Evolutionary conservation across 2,797 vertebrate genomes (phyloP).

Genomic region (Coregonus suidteri): DNA sequence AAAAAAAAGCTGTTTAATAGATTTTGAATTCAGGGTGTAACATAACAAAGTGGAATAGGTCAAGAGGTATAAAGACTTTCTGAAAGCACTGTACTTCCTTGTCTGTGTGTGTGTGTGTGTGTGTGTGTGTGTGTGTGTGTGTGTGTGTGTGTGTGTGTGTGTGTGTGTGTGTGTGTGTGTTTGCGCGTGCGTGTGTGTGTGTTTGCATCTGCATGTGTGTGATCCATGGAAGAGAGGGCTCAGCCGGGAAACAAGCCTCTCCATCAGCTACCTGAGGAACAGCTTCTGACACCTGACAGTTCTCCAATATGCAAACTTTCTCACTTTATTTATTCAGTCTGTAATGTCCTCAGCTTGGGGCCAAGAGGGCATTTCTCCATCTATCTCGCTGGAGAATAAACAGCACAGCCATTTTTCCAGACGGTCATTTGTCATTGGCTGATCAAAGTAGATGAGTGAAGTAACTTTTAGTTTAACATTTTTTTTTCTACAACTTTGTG

Average conservation of each 20-base stretch:
- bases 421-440: conserved; percentile 64
- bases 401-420: conserved; percentile 54
- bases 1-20: too few relatives aligned
- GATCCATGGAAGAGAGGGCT: conserved; percentile 3
- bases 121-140: neutral
- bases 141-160: neutral
- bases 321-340: conserved; percentile 74
- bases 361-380: conserved; percentile 53
- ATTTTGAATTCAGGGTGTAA: too few relatives aligned
- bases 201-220: too few relatives aligned
- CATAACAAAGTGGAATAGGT: too few relatives aligned
- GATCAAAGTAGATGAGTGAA: conserved; percentile 60
- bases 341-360: conserved; percentile 65
- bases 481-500: conserved; percentile 50
- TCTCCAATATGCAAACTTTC: conserved; percentile 78
- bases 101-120: neutral
- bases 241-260: conserved; percentile 70
- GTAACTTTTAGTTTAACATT: conserved; percentile 60
- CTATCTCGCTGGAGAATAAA: conserved; percentile 27
- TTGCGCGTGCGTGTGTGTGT: too few relatives aligned
- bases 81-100: too few relatives aligned
- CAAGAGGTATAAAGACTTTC: too few relatives aligned
- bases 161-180: too few relatives aligned
- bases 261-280: conserved; percentile 72
- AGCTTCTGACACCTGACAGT: conserved; percentile 68